Evolutionary conservation across 2,888 invertebrate genomes (phyloP), one percentile per base, ranked within the genome.

Genomic region (Pseudoips prasinana): DNA sequence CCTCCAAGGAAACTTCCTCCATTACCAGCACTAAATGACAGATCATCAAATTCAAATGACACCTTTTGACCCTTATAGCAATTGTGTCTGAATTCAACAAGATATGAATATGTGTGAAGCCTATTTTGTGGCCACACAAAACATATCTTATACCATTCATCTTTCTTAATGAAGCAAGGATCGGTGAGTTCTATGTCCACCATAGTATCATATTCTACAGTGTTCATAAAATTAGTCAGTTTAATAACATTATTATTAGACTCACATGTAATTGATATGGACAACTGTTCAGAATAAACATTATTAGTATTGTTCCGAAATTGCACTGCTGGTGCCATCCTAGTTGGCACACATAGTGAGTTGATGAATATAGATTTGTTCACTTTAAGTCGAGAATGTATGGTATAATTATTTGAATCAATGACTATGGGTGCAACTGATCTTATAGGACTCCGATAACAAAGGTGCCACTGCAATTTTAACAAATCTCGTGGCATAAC

Each of bases 291-390:
- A 27, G 68, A 66, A 55, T 90, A 90, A 24, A 62, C 44, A 54
- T 76, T 72, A 25, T 69, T 47, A 41, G 65, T 46, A 57, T 77
- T 64, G 51, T 70, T 77, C 40, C 68, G 73, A 48, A 79, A 73
- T 49, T 77, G 73, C 18, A 83, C 60, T 6, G 73, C 74, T 4
- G 85, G 79, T 20, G 82, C 75, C 75, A 82, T 80, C 41, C 87
- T 77, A 4, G 89, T 84, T 11, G 86, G 86, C 32, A 89, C 66
- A 53, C 73, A 75, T 7, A 90, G 63, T 22, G 84, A 80, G 46
- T 84, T 79, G 17, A 89, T 65, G 58, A 89, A 87, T 44, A 88
- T 69, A 22, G 89, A 81, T 54, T 86, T 89, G 48, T 77, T 76
- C 9, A 75, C 72, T 67, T 74, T 87, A 29, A 89, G 52, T 56